A percentile compares a stretch with the other conserved stretches of the same genome.
Conservation (phyloP, 2,888 invertebrate species). For the Argyra leucocephala region DNA sequence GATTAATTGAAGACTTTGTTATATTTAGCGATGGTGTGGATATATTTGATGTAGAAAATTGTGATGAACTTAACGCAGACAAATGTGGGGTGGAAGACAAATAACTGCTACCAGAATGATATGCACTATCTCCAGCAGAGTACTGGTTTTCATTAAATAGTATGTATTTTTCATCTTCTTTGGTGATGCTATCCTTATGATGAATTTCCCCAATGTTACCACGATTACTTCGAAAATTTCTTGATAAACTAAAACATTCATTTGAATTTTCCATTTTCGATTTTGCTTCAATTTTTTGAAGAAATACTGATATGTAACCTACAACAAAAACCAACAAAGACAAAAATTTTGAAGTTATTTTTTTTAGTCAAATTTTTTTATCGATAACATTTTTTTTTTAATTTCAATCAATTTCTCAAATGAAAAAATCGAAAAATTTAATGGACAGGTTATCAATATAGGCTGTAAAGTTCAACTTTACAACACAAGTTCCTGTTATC, state of each 20-base stretch:
- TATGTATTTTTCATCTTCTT: not conserved
- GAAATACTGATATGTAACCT: not conserved
- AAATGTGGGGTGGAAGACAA: slow-evolving; percentile 11
- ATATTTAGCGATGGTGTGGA: slow-evolving; percentile 11
- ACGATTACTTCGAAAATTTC: not conserved
- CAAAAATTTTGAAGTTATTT: no score
- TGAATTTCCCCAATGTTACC: not conserved
- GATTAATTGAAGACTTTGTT: slow-evolving; percentile 11
- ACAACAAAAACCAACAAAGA: not conserved
- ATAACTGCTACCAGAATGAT: slow-evolving; percentile 13
- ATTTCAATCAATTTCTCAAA: no score
- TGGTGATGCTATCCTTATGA: not conserved
- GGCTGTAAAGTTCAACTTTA: not conserved
- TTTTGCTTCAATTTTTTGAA: not conserved
- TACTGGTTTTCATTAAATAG: not conserved
- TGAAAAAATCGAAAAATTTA: no score
- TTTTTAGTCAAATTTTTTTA: no score
- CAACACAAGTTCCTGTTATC: not conserved
- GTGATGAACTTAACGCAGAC: not conserved
- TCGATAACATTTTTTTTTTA: no score
- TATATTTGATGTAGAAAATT: not conserved
- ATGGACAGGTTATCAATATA: not conserved
- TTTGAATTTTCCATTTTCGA: not conserved
- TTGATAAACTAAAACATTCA: not conserved
- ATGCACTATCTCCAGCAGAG: slow-evolving; percentile 18